Conservation (phyloP, 2,888 invertebrate genomes). For the Tetheella fluctuosa region DNA sequence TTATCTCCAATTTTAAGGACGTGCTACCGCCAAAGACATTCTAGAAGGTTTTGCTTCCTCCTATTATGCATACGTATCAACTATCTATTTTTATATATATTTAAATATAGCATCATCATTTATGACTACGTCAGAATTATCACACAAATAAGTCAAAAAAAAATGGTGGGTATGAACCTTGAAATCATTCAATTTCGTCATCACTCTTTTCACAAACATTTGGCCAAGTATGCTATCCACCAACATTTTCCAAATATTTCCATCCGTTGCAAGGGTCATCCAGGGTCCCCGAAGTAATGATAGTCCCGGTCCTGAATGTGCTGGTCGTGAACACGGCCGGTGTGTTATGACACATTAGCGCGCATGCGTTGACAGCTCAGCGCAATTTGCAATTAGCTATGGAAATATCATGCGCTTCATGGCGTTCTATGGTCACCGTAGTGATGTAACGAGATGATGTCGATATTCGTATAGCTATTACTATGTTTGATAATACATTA, state of each 20-base stretch:
- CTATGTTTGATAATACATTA: too few species aligned
- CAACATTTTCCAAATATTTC: conserved; percentile 4
- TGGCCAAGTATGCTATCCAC: neutral
- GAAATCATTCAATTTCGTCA: neutral
- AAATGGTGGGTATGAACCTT: too few species aligned
- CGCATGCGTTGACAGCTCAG: conserved; percentile 72
- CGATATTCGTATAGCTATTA: neutral
- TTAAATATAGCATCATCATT: neutral
- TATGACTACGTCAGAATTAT: too few species aligned
- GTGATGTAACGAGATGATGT: conserved; percentile 35
- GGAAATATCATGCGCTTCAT: conserved; percentile 69
- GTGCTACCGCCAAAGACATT: conserved; percentile 18
- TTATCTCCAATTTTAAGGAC: conserved; percentile 39
- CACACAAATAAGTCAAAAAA: too few species aligned
- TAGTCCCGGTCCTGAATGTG: conserved; percentile 42
- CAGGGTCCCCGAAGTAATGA: conserved; percentile 41
- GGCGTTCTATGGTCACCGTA: conserved; percentile 47
- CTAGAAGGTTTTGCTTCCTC: neutral
- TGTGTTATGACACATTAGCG: conserved; percentile 80
- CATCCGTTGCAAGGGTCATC: conserved; percentile 37
- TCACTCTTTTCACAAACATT: too few species aligned
- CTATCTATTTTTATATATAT: neutral
- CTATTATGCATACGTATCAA: neutral
- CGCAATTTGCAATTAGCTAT: conserved; percentile 82
- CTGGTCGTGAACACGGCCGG: conserved; percentile 41